Percentiles rank a stretch among this genome's conserved stretches.
Evolutionary conservation across 2,888 invertebrate species (phyloP).

Genomic region (Pseudococcus viburni): DNA sequence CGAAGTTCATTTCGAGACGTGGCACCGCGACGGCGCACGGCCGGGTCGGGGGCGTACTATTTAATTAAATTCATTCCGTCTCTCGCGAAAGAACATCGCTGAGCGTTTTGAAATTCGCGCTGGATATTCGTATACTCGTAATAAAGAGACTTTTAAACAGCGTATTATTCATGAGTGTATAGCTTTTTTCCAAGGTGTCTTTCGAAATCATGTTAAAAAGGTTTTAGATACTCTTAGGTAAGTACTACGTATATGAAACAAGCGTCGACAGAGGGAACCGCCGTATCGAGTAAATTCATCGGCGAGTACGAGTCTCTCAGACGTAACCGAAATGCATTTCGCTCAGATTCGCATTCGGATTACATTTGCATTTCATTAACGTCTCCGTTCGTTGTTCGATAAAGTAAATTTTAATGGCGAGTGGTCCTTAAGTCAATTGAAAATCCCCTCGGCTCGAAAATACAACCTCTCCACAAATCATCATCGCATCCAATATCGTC

Average conservation of each 20-base stretch:
- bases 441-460: neutral
- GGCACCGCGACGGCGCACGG: neutral
- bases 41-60: neutral
- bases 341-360: neutral
- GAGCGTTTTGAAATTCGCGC: constrained; percentile 27
- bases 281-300: constrained; percentile 12
- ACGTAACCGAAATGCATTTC: constrained; percentile 28
- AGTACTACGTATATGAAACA: neutral
- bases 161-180: constrained; percentile 42
- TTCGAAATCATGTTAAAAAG: constrained; percentile 29
- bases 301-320: neutral
- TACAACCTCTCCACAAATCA: neutral
- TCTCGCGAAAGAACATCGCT: constrained; percentile 13
- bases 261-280: too few species aligned
- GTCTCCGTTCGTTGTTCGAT: neutral
- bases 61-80: constrained; percentile 47
- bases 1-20: constrained; percentile 24
- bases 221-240: constrained; percentile 2
- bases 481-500: too few species aligned
- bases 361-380: constrained; percentile 31
- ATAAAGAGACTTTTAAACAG: constrained; percentile 44
- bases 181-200: constrained; percentile 40
- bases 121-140: constrained; percentile 22
- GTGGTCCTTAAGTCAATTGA: constrained; percentile 12
- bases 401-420: neutral